Conservation (phyloP, 2,113 vertebrate species). For the Trochalopteron elliotii region DNA sequence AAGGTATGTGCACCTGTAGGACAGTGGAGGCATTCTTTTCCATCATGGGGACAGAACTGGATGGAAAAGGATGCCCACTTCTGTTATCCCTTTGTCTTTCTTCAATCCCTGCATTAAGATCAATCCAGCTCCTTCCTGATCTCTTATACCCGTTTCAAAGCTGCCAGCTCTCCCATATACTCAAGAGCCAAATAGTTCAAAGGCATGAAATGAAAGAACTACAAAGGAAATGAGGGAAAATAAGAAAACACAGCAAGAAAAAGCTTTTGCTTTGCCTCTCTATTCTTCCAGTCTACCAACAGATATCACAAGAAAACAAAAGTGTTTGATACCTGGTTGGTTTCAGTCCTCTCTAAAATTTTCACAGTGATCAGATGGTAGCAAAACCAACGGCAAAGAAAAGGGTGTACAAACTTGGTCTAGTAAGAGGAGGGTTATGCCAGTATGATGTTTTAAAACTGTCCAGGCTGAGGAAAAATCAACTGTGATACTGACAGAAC, state of each 20-base stretch:
- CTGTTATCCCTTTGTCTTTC: neutral
- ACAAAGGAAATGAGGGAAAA: neutral
- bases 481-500: neutral
- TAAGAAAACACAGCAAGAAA: neutral
- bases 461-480: neutral
- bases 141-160: neutral
- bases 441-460: neutral
- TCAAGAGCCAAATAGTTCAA: neutral
- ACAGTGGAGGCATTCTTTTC: neutral
- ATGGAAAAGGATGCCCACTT: neutral
- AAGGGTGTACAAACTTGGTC: neutral
- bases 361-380: neutral
- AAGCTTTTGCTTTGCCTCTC: neutral
- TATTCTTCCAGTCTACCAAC: neutral
- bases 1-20: neutral
- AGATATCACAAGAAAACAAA: neutral
- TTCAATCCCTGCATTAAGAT: neutral
- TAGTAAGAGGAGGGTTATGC: neutral
- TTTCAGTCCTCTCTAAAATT: neutral
- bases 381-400: neutral
- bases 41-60: neutral
- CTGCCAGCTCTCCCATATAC: neutral
- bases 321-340: neutral
- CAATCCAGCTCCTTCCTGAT: neutral
- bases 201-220: neutral